Base-by-base conservation (phyloP, 64 coral and sea anemone species). In the Orbicella faveolata region DNA sequence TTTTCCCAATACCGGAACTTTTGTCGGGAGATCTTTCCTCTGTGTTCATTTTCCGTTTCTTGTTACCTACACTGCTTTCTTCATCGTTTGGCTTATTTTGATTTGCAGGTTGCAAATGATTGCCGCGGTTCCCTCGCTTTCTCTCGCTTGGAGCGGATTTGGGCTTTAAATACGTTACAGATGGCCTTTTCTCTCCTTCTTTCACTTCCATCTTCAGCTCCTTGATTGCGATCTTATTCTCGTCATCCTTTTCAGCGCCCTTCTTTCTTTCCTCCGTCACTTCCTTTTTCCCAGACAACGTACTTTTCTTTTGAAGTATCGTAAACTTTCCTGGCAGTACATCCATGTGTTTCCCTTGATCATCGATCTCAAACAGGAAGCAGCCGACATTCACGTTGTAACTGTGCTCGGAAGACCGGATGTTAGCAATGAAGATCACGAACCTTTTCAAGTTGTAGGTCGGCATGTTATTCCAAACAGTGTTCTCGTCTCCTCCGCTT, bases 401-500 rank as follows among this genome's bases (percentile, higher is more conserved):
- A 18, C 2, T 11, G 8, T 76, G 15, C 9, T 13, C 0, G 3
- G 59, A 88, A 16, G 18, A 20, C 8, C 62, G 77, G 5, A 91
- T 84, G 35, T 74, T 91, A 15, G 79, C 89, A 48, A 91, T 91
- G 36, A 91, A 93, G 30, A 96, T 83, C 39, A 92, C 70, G 63
- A 96, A 96, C 30, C 87, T 88, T 18, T 68, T 52, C 52, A 89
- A 77, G 15, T 91, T 83, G 75, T 91, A 91, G 52, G 75, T 78
- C 0, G 87, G 87, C 75, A 93, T 93, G 63, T 96, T 93, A 4
- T 81, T 89, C 23, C 88, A 92, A 10, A 96, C 90, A 17, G 94
- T 96, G 25, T 78, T 81, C 15, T 93, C 87, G 51, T 96, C 94
- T 63, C 94, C 94, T 19, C 78, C 68, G 36, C 94, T 96, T 10